Base-by-base conservation (phyloP, 2,113 vertebrate species). In the Hystrix brachyura region DNA sequence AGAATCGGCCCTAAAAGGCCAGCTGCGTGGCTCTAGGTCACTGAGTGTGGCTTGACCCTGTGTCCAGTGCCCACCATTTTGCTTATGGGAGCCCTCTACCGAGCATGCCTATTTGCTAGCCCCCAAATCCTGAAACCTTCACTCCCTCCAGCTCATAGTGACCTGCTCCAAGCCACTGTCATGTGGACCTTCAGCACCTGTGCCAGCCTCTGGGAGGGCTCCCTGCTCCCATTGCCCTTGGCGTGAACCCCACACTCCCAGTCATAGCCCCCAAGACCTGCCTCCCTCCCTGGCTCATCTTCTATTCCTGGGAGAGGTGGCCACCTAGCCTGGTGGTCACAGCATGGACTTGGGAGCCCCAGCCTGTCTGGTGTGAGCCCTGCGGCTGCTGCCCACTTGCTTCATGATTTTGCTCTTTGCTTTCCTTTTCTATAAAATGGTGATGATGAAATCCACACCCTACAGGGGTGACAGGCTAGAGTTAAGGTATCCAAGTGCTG, bases 51-150 rank as follows among this genome's bases (percentile, higher is more conserved):
- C 12, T 1, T 15, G 55, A 32, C 19, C 18, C 21, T 15, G 2
- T 0, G 53, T 6, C 34, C 6, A 12, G 55, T 6, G 2, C 34
- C n/a, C 0, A 0, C 7, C 0, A 14, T 81, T 48, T 7, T 12
- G 48, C n/a, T 51, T 32, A 4, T 4, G 13, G 12, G 5, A 48
- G 15, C 65, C n/a, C 8, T 81, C 10, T 32, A 13, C 27, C 38
- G 15, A 25, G 19, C 15, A 11, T 2, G 19, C n/a, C 62, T 23
- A 7, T 6, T 46, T 43, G 27, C 21, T 4, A 15, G 62, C 2
- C 43, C 69, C 23, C 1, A 5, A 18, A 1, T 4, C 76, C 38
- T 48, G 53, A 51, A 15, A 32, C 19, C 14, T 23, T 29, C 15
- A 29, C 21, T 59, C 7, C 14, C 25, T 43, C 1, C 4, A 19